Evolutionary conservation across 2,888 invertebrate genomes (phyloP).

Genomic region (Melanostoma scalare): DNA sequence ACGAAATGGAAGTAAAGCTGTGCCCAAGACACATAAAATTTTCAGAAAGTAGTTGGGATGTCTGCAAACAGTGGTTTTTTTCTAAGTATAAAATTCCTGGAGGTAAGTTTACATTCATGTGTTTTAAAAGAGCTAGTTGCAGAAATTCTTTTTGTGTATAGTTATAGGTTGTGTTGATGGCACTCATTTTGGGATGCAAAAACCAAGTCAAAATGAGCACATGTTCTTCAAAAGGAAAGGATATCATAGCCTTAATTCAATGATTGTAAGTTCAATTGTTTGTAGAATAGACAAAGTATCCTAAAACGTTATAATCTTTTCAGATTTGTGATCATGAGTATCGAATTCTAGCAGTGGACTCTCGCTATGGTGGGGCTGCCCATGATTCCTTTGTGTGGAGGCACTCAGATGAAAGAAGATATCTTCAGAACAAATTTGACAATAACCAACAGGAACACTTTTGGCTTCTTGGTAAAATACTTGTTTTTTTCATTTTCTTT

Average conservation of each 20-base stretch:
- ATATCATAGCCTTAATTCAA: not conserved
- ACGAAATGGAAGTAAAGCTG: too few relatives aligned
- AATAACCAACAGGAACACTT: conserved; percentile 13
- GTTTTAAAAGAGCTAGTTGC: too few relatives aligned
- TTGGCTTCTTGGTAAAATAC: conserved; percentile 27
- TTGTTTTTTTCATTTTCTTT: not conserved
- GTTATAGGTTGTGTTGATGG: too few relatives aligned
- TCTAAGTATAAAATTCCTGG: too few relatives aligned
- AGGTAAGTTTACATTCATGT: too few relatives aligned
- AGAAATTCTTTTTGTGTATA: too few relatives aligned
- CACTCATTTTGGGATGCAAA: too few relatives aligned
- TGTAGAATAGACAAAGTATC: not conserved
- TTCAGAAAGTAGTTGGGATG: too few relatives aligned
- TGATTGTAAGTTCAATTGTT: not conserved
- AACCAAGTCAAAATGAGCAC: too few relatives aligned
- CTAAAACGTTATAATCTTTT: not conserved
- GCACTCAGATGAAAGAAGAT: not conserved
- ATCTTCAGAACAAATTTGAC: not conserved
- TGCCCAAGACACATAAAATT: too few relatives aligned
- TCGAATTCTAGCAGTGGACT: conserved; percentile 6
- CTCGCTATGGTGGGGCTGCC: conserved; percentile 13
- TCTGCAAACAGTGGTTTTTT: too few relatives aligned
- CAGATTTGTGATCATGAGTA: conserved; percentile 11
- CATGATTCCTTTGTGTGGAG: conserved; percentile 31
- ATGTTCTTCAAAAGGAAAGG: too few relatives aligned